Evolutionary conservation across 2,888 invertebrate genomes (phyloP), one percentile per base, ranked within the genome.

Genomic region (Orthonychiurus folsomi): DNA sequence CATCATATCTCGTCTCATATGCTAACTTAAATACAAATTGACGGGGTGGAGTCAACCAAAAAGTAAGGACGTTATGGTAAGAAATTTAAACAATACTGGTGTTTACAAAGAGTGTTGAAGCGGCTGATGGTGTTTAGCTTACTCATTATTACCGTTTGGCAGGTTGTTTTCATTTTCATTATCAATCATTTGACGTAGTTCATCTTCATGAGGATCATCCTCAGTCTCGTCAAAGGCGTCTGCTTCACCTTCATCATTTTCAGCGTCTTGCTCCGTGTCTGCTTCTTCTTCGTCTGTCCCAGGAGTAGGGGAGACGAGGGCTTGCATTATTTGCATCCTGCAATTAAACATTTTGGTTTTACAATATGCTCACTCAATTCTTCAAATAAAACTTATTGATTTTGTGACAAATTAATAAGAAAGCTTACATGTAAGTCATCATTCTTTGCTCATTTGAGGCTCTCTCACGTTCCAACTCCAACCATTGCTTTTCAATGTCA

Each of bases 291-390:
- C 69, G 9, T 68, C 68, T 9, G 69, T 69, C 47, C 64, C 64
- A 59, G 56, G 58, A 54, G 65, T 63, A n/a, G 72, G 72, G 59
- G 69, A 71, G 2, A 72, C 71, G 47, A 71, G 63, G n/a, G 71
- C 73, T 61, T 73, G 73, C 18, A 73, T 67, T 50, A 73, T 70
- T 63, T 73, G 73, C 71, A 71, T 73, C 61, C 64, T 64, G 59
- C 64, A 69, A 64, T 69, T 65, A 70, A 73, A 71, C 70, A 73
- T 71, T 24, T 68, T 66, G 25, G 71, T 61, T 60, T 73, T 71
- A 59, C 71, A 71, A 50, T 73, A 71, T 9, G 71, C 71, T 54
- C 71, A 52, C 37, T 73, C 71, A 20, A n/a, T n/a, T n/a, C n/a
- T n/a, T n/a, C n/a, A n/a, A n/a, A n/a, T n/a, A n/a, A n/a, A n/a